phyloP scores from a whole-genome alignment of 2,888 invertebrate genomes.

The Plebejus melissa region DNA sequence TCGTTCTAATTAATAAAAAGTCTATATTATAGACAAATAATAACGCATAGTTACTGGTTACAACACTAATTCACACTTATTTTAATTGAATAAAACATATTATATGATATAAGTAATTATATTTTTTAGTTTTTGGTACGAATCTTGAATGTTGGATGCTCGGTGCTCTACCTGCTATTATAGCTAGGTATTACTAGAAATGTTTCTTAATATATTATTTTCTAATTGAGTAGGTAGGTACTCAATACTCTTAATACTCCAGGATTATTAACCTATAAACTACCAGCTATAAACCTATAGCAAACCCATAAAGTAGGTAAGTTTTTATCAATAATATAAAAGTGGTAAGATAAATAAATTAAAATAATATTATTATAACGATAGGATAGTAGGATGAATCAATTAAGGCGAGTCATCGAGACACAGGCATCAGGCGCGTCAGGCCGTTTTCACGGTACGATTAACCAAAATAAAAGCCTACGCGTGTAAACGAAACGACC shows the following conservation, averaged over 20 bases:
- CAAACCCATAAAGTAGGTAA: too few relatives aligned
- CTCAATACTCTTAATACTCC: too few relatives aligned
- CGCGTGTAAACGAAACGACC: constrained; percentile 54
- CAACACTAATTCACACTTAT: too few relatives aligned
- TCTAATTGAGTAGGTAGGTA: too few relatives aligned
- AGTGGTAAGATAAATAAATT: background rate
- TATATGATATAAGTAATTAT: too few relatives aligned
- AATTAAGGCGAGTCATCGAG: constrained; percentile 42
- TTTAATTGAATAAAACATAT: too few relatives aligned
- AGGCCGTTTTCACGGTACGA: constrained; percentile 44
- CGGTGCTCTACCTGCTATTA: background rate
- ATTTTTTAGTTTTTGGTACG: too few relatives aligned
- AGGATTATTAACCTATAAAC: background rate
- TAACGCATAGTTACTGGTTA: too few relatives aligned
- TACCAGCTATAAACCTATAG: too few relatives aligned
- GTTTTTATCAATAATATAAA: background rate
- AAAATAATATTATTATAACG: background rate
- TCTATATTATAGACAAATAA: background rate
- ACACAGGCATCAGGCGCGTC: constrained; percentile 28
- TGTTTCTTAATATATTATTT: too few relatives aligned
- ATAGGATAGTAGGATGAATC: constrained; percentile 40
- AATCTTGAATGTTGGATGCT: background rate
- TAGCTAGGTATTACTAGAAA: background rate
- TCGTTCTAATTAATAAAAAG: background rate
- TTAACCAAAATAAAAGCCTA: constrained; percentile 55